These are phyloP conservation scores for Boloria euphrosyne DNA, from an alignment of 2,888 invertebrate species.

Conservation along the genomic window DNA sequence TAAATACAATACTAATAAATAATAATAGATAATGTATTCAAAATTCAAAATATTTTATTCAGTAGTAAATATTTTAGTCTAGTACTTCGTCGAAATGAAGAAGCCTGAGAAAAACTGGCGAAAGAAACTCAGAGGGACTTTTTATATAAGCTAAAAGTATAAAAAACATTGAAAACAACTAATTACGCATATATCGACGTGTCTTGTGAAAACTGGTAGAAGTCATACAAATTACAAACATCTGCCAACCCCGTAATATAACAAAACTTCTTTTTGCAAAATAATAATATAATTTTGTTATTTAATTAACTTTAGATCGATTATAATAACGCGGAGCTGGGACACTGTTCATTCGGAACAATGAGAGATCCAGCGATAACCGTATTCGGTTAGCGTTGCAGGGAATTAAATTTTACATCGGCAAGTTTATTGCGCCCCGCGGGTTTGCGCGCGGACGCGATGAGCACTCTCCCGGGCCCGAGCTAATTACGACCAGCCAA, in stretches of 20 bases:
- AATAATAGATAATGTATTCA: no score
- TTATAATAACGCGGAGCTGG: background rate
- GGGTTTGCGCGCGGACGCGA: conserved; percentile 25
- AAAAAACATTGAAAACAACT: no score
- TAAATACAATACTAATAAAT: no score
- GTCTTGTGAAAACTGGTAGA: background rate
- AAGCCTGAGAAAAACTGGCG: no score
- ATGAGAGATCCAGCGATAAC: conserved; percentile 22
- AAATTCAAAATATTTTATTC: no score
- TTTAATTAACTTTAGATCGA: background rate
- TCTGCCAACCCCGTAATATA: background rate
- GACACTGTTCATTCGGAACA: conserved; percentile 11
- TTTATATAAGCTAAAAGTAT: no score
- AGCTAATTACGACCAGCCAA: conserved; percentile 8
- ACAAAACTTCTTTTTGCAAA: background rate
- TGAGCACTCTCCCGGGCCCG: conserved; percentile 19
- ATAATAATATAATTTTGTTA: no score
- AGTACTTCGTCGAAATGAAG: no score
- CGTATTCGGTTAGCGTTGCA: conserved; percentile 20
- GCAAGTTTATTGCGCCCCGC: conserved; percentile 28
- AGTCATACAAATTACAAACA: background rate
- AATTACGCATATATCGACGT: no score
- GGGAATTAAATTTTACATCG: conserved; percentile 26
- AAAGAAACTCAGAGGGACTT: no score
- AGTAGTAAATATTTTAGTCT: no score